Evolutionary conservation across 2,113 vertebrate species (phyloP).

Genomic region (Thunnus thynnus): DNA sequence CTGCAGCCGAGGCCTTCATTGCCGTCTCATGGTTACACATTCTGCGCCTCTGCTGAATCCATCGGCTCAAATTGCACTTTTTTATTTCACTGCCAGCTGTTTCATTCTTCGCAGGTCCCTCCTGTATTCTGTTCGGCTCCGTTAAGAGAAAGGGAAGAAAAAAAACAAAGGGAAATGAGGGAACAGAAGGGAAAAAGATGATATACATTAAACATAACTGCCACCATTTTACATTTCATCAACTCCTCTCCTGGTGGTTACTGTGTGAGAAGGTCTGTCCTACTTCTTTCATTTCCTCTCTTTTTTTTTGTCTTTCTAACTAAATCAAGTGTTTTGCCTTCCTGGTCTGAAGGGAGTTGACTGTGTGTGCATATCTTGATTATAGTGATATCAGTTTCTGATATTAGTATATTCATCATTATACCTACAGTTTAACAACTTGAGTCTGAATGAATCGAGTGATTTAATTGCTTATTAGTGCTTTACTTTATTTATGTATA

Average conservation of each 20-base stretch:
- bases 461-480: too few species aligned
- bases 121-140: constrained; percentile 10
- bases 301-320: not conserved
- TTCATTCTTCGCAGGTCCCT: constrained; percentile 37
- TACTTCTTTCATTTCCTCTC: constrained; percentile 24
- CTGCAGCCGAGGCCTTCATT: constrained; percentile 9
- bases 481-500: too few species aligned
- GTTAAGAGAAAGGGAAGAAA: not conserved
- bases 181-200: constrained; percentile 37
- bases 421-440: not conserved
- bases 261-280: constrained; percentile 28
- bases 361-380: not conserved
- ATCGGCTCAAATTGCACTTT: constrained; percentile 38
- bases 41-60: constrained; percentile 20
- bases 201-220: constrained; percentile 71
- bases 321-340: not conserved
- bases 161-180: constrained; percentile 36
- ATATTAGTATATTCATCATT: not conserved
- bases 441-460: too few species aligned
- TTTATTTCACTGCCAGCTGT: constrained; percentile 62
- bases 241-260: constrained; percentile 19
- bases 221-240: constrained; percentile 61
- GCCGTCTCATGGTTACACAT: constrained; percentile 31
- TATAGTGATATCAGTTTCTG: not conserved
- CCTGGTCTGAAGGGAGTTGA: not conserved